Evolutionary conservation across 1,140 invertebrate genomes (phyloP), one percentile per base, ranked within the genome.

Genomic region (Chelonus insularis): DNA sequence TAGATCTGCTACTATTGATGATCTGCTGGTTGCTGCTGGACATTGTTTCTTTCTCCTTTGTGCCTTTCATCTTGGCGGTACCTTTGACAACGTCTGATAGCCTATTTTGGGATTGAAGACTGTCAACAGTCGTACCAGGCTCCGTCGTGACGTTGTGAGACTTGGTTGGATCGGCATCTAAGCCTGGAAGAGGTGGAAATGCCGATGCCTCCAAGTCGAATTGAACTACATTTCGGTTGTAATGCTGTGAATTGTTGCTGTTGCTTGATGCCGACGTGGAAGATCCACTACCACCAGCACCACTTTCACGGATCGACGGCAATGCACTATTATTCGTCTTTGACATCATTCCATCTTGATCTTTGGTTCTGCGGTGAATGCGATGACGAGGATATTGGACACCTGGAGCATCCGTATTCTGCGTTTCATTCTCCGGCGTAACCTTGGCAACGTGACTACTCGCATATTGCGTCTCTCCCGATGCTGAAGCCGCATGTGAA

Each of bases 21-120:
- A 63, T 78, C 11, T 66, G 57, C 12, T 51, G 52, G 62, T 7
- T 48, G 59, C 36, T 60, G 43, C 18, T 73, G 70, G 34, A 70
- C 72, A 32, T n/a, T n/a, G n/a, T 70, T 18, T 71, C 68, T 62
- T 77, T 73, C 58, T 82, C 75, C 71, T 82, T 79, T 74, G 77
- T 70, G 68, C 72, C 73, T 74, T 83, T 86, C 23, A 80, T 69
- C 70, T 88, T 89, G 16, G 86, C 87, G 29, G 86, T 89, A 60
- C 89, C 89, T 72, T 91, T 92, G 16, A 93, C 91, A 29, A 93
- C 90, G 76, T 93, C 91, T 2, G 91, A 88, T 65, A 93, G 79
- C 72, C 90, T 84, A 73, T 84, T 87, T 60, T 80, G 78, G 5
- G 79, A 78, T 60, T 79, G 77, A 56, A 73, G 69, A 64, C 72